Base-by-base conservation (phyloP, 2,797 vertebrate genomes). In the Pseudochirops cupreus region DNA sequence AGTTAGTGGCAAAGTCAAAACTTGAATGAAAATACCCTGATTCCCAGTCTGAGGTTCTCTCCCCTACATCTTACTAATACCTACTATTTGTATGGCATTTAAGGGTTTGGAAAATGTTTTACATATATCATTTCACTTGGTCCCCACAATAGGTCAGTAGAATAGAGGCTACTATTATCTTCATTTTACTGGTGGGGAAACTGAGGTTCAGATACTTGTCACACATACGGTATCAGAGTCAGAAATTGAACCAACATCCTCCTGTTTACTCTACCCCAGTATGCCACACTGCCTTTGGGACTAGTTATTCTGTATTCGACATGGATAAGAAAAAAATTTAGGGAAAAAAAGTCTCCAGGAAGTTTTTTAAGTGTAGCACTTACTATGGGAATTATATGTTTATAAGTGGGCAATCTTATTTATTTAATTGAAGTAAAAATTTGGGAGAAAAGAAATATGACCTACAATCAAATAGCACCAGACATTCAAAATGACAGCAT, bases 101-200 rank as follows among this genome's bases (percentile, higher is more conserved):
- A 33, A 21, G 14, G 16, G 14, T 21, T 74, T 74, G 14, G 33
- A 74, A 74, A 74, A 74, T 0, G 56, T 39, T 91, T 92, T 89
- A 52, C 57, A 87, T 58, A 56, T 53, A 39, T 16, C 1, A 87
- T 91, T 93, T 94, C 54, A 89, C 82, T 92, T 94, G 67, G 91
- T 50, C 57, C 52, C 56, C 31, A 53, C 91, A 26, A n/a, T 11
- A 11, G 58, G n/a, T 90, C 58, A 21, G 3, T 28, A 46, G 0
- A 24, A 39, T 21, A 74, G 4, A 91, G 56, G 4, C 33, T 55
- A 91, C 57, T 50, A 55, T n/a, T 91, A 50, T 74, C 50, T 24
- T 4, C 21, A 10, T 92, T 93, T 57, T 91, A 95, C 46, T 90
- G 59, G 74, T 29, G 52, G 93, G 10, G 31, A 54, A 82, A 93